A percentile compares a stretch with the other conserved stretches of the same genome.
Evolutionary conservation across 2,797 vertebrate species (phyloP).

Genomic region (Acanthiza pusilla): DNA sequence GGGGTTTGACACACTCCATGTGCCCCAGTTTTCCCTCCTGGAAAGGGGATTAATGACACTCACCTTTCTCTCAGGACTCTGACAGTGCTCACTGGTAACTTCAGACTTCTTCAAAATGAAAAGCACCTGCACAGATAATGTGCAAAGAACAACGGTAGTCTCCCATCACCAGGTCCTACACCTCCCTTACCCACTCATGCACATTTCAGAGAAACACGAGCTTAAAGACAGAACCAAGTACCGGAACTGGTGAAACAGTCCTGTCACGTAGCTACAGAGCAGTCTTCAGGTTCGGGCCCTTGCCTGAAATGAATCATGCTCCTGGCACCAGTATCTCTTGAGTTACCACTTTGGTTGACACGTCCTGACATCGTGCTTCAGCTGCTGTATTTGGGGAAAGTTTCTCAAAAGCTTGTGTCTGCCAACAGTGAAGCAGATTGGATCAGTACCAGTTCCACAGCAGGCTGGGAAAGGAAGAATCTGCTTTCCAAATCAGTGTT

Average conservation of each 20-base stretch:
- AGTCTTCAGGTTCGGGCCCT: background rate
- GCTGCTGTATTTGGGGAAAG: background rate
- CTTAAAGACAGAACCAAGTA: background rate
- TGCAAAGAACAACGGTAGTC: background rate
- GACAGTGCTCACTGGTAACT: rapidly evolving
- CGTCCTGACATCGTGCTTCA: background rate
- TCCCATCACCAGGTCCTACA: background rate
- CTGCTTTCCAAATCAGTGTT: background rate
- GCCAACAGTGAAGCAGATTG: background rate
- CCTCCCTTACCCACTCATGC: background rate
- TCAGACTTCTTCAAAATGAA: background rate
- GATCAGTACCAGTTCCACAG: background rate
- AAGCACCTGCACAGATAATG: rapidly evolving
- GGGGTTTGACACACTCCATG: background rate
- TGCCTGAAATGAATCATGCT: background rate
- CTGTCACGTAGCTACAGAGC: background rate
- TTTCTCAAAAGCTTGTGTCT: background rate
- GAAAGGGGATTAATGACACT: background rate
- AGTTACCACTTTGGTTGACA: background rate
- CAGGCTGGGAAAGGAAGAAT: background rate
- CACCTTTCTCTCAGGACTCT: background rate
- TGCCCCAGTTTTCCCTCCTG: background rate
- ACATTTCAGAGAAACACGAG: background rate
- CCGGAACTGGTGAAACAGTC: background rate
- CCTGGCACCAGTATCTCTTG: background rate